These are phyloP conservation scores for Allolobophora icterica DNA, from an alignment of 2,888 invertebrate species.

Conservation along the genomic window DNA sequence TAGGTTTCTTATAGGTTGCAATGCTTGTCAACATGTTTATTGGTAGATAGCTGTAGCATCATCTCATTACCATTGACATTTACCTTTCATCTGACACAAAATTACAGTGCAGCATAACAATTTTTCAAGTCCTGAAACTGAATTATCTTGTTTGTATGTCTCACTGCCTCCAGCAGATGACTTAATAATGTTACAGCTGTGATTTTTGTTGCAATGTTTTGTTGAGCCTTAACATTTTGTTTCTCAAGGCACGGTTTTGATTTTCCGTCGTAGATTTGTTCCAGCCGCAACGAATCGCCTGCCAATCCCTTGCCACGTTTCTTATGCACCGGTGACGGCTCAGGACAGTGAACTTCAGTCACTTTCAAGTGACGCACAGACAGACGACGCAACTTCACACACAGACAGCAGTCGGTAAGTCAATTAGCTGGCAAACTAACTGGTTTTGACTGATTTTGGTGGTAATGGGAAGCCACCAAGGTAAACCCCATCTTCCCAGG, in stretches of 20 bases:
- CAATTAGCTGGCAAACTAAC: background rate
- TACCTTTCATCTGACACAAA: background rate
- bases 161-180: no score
- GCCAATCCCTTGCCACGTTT: conserved; percentile 73
- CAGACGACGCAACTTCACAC: conserved; percentile 85
- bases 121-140: background rate
- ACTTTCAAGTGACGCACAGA: conserved; percentile 87
- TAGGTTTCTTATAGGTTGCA: background rate
- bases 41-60: background rate
- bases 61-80: background rate
- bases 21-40: background rate
- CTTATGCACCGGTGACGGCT: conserved; percentile 84
- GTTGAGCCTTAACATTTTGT: background rate
- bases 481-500: background rate
- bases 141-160: no score
- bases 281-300: background rate
- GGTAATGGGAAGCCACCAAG: background rate
- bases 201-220: background rate
- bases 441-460: background rate
- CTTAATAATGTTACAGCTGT: background rate
- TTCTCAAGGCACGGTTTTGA: conserved; percentile 17
- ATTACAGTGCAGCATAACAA: background rate
- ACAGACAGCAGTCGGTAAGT: conserved; percentile 92
- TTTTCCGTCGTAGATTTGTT: conserved; percentile 7
- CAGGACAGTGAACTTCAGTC: conserved; percentile 94